Evolutionary conservation across 2,113 vertebrate species (phyloP).

Genomic region (Athene cunicularia): DNA sequence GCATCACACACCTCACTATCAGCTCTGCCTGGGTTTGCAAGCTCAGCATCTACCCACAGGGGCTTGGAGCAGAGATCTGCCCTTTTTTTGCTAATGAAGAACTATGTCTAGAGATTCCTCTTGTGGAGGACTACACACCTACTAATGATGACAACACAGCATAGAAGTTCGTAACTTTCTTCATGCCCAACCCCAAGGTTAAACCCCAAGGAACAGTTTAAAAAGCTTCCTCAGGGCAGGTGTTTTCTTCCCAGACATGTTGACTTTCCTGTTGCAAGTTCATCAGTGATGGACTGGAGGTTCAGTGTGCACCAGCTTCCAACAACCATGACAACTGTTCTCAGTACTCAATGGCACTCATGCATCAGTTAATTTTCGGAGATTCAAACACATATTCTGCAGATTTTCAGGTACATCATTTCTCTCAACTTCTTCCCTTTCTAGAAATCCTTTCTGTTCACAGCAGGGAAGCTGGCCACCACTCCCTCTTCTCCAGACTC

Average conservation of each 20-base stretch:
- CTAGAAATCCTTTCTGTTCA: neutral
- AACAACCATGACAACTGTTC: neutral
- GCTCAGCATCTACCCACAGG: neutral
- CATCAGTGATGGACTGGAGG: neutral
- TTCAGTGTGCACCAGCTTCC: neutral
- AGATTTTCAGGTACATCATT: neutral
- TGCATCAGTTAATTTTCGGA: neutral
- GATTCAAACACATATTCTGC: neutral
- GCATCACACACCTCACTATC: accelerated
- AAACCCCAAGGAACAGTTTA: neutral
- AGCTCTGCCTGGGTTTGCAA: neutral
- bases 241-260: neutral
- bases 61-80: neutral
- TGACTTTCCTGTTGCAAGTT: neutral
- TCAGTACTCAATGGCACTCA: neutral
- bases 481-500: neutral
- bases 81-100: neutral
- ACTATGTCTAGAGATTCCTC: neutral
- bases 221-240: neutral
- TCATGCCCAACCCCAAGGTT: neutral
- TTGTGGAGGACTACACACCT: neutral
- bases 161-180: neutral
- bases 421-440: neutral
- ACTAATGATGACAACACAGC: neutral
- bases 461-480: neutral